Evolutionary conservation across 2,888 invertebrate species (phyloP).

Genomic region (Eupithecia inturbata): DNA sequence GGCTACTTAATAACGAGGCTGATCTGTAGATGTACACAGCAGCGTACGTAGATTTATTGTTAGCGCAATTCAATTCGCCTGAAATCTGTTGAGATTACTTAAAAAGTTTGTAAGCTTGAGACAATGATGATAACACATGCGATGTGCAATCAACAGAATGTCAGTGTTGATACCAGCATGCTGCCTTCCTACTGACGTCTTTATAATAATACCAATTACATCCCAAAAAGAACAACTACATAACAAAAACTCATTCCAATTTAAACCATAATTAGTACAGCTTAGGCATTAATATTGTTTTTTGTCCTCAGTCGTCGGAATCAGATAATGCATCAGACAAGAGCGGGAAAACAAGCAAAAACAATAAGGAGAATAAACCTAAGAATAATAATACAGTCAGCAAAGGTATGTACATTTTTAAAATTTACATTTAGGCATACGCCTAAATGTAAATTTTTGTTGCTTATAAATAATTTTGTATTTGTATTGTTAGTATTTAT

Average conservation of each 20-base stretch:
- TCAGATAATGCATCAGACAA: constrained; percentile 78
- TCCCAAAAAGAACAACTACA: neutral
- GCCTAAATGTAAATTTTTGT: too few species aligned
- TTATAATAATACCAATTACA: constrained; percentile 1
- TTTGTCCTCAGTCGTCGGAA: constrained; percentile 69
- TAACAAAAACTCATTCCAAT: neutral
- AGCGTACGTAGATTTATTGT: too few species aligned
- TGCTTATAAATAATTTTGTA: too few species aligned
- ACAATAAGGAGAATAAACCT: constrained; percentile 77
- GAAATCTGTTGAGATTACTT: too few species aligned
- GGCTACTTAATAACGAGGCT: too few species aligned
- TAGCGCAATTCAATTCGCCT: too few species aligned
- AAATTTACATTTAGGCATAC: too few species aligned
- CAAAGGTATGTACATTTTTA: constrained; percentile 71
- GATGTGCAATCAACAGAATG: constrained; percentile 64
- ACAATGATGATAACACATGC: constrained; percentile 66
- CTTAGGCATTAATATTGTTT: neutral
- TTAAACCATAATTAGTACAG: neutral
- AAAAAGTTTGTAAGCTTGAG: constrained; percentile 13
- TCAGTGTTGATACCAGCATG: constrained; percentile 67
- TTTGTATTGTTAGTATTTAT: too few species aligned
- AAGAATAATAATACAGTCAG: constrained; percentile 74
- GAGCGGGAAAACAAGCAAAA: constrained; percentile 72
- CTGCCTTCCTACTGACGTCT: constrained; percentile 71
- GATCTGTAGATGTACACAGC: too few species aligned